Percentiles rank a stretch among this genome's conserved stretches.
Conservation (phyloP, 2,113 vertebrate genomes). For the Butorides virescens region DNA sequence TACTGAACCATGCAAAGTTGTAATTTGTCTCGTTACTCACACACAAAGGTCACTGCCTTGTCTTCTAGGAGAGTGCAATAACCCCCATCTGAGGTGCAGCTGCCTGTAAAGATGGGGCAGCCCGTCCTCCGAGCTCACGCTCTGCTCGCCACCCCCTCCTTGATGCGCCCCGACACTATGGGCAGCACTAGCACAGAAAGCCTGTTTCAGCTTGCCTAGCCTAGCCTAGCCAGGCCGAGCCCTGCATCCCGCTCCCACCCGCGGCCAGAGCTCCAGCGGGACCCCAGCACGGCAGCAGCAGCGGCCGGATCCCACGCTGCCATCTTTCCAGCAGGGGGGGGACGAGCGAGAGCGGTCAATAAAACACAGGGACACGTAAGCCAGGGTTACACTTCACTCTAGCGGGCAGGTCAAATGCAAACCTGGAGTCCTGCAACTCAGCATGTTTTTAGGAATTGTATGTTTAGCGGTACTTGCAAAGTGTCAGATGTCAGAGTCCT, state of each 20-base stretch:
- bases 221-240: neutral
- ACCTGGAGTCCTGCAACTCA: neutral
- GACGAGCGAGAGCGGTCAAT: fast-evolving
- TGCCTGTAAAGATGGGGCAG: neutral
- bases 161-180: fast-evolving
- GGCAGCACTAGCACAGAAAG: neutral
- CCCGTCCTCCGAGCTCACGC: neutral
- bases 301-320: neutral
- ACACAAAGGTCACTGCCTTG: neutral
- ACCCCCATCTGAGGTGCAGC: neutral
- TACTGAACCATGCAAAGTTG: neutral
- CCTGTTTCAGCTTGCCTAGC: neutral
- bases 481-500: neutral
- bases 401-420: neutral
- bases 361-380: fast-evolving
- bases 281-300: fast-evolving
- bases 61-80: neutral
- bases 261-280: fast-evolving
- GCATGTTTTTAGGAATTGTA: neutral
- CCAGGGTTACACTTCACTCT: neutral
- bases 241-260: fast-evolving
- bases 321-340: fast-evolving
- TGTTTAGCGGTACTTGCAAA: neutral
- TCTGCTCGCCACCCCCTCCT: neutral
- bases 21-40: neutral